These are phyloP conservation scores for Andinoacara biseriatus DNA, from an alignment of 2,113 vertebrate species.

Conservation along the genomic window DNA sequence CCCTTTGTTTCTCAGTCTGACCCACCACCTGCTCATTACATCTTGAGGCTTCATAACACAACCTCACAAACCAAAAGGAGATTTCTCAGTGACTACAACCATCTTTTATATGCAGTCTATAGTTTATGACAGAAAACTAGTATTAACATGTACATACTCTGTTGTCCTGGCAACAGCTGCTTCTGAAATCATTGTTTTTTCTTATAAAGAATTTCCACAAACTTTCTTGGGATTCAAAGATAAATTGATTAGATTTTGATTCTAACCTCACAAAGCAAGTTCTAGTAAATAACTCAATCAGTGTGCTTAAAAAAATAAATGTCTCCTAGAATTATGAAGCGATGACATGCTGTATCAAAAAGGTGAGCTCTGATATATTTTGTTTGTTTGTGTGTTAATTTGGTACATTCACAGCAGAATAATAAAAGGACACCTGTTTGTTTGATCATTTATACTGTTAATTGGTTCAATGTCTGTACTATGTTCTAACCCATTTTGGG, in stretches of 20 bases:
- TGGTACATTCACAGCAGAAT: neutral
- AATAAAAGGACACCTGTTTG: neutral
- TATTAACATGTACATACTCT: neutral
- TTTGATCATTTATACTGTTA: neutral
- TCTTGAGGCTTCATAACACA: neutral
- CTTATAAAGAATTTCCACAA: neutral
- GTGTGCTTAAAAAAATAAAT: neutral
- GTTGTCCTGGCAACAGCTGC: neutral
- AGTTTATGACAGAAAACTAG: neutral
- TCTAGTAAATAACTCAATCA: neutral
- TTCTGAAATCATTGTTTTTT: neutral
- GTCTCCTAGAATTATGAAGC: neutral
- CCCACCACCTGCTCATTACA: neutral
- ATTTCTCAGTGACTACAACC: neutral
- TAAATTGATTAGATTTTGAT: neutral
- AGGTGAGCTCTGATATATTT: neutral
- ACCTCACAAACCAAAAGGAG: neutral
- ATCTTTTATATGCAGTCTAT: neutral
- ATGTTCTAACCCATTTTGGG: neutral
- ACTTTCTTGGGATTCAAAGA: neutral
- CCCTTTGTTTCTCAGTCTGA: neutral
- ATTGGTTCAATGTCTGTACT: neutral
- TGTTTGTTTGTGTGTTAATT: neutral
- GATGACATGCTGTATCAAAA: neutral
- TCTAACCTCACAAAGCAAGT: neutral